These are phyloP conservation scores for Epizoanthus scotinus DNA, from an alignment of 92 coral and sea anemone species.

Conservation along the genomic window DNA sequence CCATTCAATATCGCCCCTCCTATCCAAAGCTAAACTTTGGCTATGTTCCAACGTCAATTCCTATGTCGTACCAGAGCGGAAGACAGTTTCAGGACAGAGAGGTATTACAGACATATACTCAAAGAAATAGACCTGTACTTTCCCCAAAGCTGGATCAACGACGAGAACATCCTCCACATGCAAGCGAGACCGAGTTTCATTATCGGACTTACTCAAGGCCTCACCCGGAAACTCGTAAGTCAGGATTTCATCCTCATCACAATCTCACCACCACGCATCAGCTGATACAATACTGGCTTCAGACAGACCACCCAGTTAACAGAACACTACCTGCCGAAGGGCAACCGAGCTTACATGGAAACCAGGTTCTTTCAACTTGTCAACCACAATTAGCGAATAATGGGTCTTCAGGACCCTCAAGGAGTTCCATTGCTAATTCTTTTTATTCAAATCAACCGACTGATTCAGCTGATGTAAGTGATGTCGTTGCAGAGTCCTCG, in stretches of 20 bases:
- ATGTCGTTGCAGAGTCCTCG: not conserved
- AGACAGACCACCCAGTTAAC: slow-evolving; percentile 7
- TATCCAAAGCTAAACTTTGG: not conserved
- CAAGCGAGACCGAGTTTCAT: not conserved
- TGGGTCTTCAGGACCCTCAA: not conserved
- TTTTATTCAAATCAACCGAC: not conserved
- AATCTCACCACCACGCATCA: not conserved
- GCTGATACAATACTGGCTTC: slow-evolving; percentile 25
- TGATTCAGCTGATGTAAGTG: not conserved
- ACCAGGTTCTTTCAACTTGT: not conserved
- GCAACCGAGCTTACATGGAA: not conserved
- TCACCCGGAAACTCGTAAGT: not conserved
- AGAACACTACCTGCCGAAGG: not conserved
- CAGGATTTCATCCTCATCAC: not conserved
- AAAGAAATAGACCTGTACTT: not conserved
- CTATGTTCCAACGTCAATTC: slow-evolving; percentile 1
- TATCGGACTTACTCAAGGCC: not conserved
- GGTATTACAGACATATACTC: not conserved
- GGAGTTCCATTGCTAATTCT: not conserved
- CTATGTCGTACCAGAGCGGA: not conserved
- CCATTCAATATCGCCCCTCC: not conserved
- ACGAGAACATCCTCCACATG: not conserved
- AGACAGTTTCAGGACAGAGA: not conserved
- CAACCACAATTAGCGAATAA: not conserved
- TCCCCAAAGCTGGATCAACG: not conserved